phyloP scores from a whole-genome alignment of 2,888 invertebrate species.

The Eristalis pertinax region DNA sequence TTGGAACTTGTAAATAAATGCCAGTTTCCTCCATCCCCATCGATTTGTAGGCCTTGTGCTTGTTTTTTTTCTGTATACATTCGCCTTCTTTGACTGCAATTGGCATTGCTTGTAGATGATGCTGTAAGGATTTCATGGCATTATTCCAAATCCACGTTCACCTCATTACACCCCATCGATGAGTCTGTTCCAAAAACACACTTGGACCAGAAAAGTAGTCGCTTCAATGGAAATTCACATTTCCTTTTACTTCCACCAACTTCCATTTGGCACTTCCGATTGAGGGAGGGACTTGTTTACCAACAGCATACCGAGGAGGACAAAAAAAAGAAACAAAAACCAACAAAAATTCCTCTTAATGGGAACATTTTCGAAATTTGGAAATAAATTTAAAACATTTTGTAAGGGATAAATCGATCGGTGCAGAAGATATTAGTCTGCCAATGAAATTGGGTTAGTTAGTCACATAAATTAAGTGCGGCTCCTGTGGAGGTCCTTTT shows the following conservation, averaged over 20 bases:
- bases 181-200: constrained; percentile 52
- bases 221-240: constrained; percentile 20
- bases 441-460: not conserved
- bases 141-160: constrained; percentile 62
- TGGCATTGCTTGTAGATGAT: constrained; percentile 49
- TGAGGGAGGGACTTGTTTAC: not conserved
- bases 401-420: not conserved
- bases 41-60: not conserved
- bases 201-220: constrained; percentile 17
- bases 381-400: not conserved
- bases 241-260: not conserved
- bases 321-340: not conserved
- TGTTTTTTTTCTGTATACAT: not conserved
- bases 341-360: not conserved
- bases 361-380: not conserved
- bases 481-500: not conserved
- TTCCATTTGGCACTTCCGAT: not conserved
- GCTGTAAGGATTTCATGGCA: constrained; percentile 57
- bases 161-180: constrained; percentile 64
- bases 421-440: not conserved
- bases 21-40: not conserved
- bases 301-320: not conserved
- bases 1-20: not conserved
- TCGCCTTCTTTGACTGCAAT: constrained; percentile 25
- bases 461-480: not conserved